Conservation (phyloP, 1,140 invertebrate species). For the Drosophila watanabei region DNA sequence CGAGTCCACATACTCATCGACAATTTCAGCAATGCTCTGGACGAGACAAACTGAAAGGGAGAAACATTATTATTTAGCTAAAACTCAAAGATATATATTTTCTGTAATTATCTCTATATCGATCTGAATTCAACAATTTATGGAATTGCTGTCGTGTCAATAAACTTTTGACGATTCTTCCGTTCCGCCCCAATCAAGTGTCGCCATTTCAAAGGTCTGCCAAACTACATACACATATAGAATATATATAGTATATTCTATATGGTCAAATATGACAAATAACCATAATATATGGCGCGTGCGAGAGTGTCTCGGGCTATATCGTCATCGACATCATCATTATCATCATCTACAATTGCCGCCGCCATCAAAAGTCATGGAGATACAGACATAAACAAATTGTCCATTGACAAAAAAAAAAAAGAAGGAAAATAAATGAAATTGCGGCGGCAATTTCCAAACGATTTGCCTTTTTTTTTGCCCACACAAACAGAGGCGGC, state of each 20-base stretch:
- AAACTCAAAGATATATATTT: neutral
- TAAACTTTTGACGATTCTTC: conserved; percentile 52
- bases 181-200: conserved; percentile 51
- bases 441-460: conserved; percentile 75
- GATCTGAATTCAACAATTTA: conserved; percentile 55
- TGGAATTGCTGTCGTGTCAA: conserved; percentile 66
- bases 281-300: conserved; percentile 57
- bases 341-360: conserved; percentile 36
- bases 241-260: conserved; percentile 17
- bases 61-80: conserved; percentile 1
- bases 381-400: conserved; percentile 73
- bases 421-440: conserved; percentile 50
- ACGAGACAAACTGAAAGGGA: conserved; percentile 68
- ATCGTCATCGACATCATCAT: conserved; percentile 24
- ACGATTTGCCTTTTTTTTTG: conserved; percentile 42
- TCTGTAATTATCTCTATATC: conserved; percentile 27
- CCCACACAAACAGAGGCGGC: neutral
- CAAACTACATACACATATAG: conserved; percentile 1
- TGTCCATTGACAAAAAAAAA: conserved; percentile 57
- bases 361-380: conserved; percentile 22
- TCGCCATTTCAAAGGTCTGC: conserved; percentile 34
- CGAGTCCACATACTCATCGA: conserved; percentile 90
- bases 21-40: conserved; percentile 87
- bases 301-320: conserved; percentile 39
- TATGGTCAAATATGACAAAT: conserved; percentile 55